Conservation (phyloP, 2,888 invertebrate genomes). For the Acleris laterana region DNA sequence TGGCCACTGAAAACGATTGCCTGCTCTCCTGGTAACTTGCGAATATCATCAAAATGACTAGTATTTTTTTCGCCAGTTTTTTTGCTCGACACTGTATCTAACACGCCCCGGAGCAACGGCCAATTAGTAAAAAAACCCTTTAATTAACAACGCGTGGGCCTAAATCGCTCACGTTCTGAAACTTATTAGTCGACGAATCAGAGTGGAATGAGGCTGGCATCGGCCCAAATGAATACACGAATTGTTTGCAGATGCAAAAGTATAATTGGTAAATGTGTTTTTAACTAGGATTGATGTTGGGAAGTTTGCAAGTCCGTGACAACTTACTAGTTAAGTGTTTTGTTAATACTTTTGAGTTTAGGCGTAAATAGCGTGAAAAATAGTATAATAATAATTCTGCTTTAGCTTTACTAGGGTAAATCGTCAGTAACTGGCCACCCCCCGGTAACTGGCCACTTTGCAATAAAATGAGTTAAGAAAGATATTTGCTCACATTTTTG, state of each 20-base stretch:
- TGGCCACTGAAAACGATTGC: too few species aligned
- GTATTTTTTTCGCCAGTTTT: slow-evolving; percentile 20
- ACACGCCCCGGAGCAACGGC: slow-evolving; percentile 40
- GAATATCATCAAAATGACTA: too few species aligned
- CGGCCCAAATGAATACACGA: slow-evolving; percentile 26
- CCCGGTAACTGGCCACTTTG: too few species aligned
- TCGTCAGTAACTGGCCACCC: too few species aligned
- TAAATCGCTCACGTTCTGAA: slow-evolving; percentile 25
- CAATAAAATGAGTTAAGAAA: too few species aligned
- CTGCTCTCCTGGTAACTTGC: too few species aligned
- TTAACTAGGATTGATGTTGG: slow-evolving; percentile 20
- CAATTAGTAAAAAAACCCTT: slow-evolving; percentile 50
- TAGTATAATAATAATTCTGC: too few species aligned
- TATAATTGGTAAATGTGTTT: slow-evolving; percentile 31
- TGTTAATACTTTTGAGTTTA: background rate
- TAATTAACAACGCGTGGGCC: slow-evolving; percentile 45
- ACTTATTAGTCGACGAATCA: slow-evolving; percentile 41
- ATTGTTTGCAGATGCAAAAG: slow-evolving; percentile 24
- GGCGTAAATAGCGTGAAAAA: too few species aligned
- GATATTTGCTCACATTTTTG: too few species aligned
- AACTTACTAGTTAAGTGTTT: background rate
- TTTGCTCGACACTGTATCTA: slow-evolving; percentile 42
- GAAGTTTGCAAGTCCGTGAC: background rate
- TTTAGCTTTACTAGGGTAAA: too few species aligned
- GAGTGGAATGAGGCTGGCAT: slow-evolving; percentile 25